A percentile compares a stretch with the other conserved stretches of the same genome.
phyloP scores from a whole-genome alignment of 2,113 vertebrate species.

The Pseudolaguvia tuberculata region DNA sequence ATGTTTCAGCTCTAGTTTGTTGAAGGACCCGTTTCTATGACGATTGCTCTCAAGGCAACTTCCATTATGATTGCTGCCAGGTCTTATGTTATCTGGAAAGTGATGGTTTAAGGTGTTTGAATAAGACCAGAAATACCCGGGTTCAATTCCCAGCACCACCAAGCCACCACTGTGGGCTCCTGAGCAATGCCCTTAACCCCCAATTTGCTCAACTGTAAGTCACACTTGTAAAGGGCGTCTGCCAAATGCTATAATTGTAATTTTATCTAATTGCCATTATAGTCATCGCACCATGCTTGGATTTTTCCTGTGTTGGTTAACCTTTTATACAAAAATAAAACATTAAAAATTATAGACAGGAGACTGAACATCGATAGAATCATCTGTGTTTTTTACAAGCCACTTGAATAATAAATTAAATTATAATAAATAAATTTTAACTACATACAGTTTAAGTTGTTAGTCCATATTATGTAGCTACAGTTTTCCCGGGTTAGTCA shows the following conservation, averaged over 20 bases:
- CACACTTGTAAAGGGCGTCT: too few species aligned
- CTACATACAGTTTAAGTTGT: not conserved
- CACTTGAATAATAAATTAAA: not conserved
- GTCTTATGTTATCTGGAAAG: not conserved
- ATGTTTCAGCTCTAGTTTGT: not conserved
- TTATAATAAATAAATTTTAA: not conserved
- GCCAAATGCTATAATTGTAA: too few species aligned
- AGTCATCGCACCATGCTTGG: constrained; percentile 7
- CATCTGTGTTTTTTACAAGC: not conserved
- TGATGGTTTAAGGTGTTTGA: too few species aligned
- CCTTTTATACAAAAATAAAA: not conserved
- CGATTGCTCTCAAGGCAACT: not conserved
- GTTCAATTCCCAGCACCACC: too few species aligned
- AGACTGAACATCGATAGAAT: not conserved
- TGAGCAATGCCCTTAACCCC: too few species aligned
- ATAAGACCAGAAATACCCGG: too few species aligned
- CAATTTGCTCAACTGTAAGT: too few species aligned
- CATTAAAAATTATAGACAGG: not conserved
- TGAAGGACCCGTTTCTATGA: not conserved
- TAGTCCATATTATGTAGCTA: too few species aligned
- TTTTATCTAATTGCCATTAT: not conserved
- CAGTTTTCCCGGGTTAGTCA: not conserved
- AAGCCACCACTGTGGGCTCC: too few species aligned
- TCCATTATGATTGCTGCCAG: not conserved
- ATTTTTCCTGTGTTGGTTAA: not conserved